Evolutionary conservation across 2,888 invertebrate genomes (phyloP).

Genomic region (Thecophora atra): DNA sequence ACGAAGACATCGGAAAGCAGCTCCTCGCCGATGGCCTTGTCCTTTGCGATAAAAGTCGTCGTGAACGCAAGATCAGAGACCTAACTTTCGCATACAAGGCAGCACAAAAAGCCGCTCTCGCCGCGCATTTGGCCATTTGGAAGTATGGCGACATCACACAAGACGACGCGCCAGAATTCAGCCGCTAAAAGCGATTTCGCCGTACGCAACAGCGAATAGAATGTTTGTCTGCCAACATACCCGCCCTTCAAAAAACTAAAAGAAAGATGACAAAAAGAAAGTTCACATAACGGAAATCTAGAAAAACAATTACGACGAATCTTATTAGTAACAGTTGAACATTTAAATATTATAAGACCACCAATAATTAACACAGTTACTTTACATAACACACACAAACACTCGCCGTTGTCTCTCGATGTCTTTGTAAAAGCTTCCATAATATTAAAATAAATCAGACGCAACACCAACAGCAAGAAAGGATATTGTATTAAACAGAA

Average conservation of each 20-base stretch:
- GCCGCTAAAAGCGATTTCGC: conserved; percentile 58
- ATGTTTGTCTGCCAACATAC: conserved; percentile 66
- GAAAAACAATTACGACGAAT: conserved; percentile 29
- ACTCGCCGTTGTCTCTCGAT: conserved; percentile 37
- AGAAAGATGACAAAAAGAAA: conserved; percentile 45
- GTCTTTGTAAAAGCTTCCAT: conserved; percentile 38
- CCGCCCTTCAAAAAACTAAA: conserved; percentile 63
- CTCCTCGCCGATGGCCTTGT: conserved; percentile 88
- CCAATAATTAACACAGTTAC: too few species aligned
- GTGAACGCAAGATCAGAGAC: conserved; percentile 82
- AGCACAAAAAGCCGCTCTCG: conserved; percentile 88
- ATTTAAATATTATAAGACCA: too few species aligned
- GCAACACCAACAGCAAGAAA: conserved; percentile 19
- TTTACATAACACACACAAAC: conserved; percentile 36
- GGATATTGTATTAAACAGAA: conserved; percentile 15
- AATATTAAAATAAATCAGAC: conserved; percentile 30
- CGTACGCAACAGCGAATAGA: conserved; percentile 51
- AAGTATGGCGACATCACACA: conserved; percentile 93
- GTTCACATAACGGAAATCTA: conserved; percentile 38
- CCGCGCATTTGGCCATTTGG: conserved; percentile 91
- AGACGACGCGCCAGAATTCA: conserved; percentile 65
- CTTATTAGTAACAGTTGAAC: conserved; percentile 32
- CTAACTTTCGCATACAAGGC: conserved; percentile 83
- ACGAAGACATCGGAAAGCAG: conserved; percentile 72
- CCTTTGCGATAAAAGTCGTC: conserved; percentile 80